Evolutionary conservation across 2,888 invertebrate genomes (phyloP).

Genomic region (Sphaeridia pumilis): DNA sequence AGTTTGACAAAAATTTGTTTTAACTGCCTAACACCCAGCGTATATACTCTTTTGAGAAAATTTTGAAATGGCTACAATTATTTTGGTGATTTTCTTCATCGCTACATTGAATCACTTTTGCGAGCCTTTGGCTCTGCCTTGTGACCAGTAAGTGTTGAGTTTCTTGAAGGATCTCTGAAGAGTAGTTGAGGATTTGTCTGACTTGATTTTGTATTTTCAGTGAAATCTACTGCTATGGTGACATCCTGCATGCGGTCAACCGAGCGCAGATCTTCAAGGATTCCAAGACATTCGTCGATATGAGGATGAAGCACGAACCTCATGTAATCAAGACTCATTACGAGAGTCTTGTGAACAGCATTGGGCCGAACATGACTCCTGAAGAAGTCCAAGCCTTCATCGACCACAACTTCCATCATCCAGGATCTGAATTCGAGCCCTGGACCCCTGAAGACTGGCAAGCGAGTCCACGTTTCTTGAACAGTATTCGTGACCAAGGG

Average conservation of each 20-base stretch:
- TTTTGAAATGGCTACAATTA: too few relatives aligned
- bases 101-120: too few relatives aligned
- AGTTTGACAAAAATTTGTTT: too few relatives aligned
- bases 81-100: too few relatives aligned
- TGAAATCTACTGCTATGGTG: constrained; percentile 68
- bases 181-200: too few relatives aligned
- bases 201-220: too few relatives aligned
- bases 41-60: too few relatives aligned
- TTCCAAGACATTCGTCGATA: constrained; percentile 75
- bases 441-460: constrained; percentile 61
- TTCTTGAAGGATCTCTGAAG: too few relatives aligned
- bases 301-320: constrained; percentile 50
- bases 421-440: constrained; percentile 36
- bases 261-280: constrained; percentile 64
- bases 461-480: constrained; percentile 57
- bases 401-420: constrained; percentile 25
- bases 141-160: too few relatives aligned
- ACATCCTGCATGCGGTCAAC: constrained; percentile 64
- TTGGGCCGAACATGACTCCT: constrained; percentile 40
- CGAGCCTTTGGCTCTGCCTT: too few relatives aligned
- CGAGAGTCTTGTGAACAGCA: constrained; percentile 45
- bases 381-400: constrained; percentile 22
- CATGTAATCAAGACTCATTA: constrained; percentile 50
- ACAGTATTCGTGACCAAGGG: constrained; percentile 55
- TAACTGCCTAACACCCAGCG: too few relatives aligned